Percentiles rank a stretch among this genome's conserved stretches.
Evolutionary conservation across 2,888 invertebrate genomes (phyloP).

Genomic region (Mimumesa dahlbomi): DNA sequence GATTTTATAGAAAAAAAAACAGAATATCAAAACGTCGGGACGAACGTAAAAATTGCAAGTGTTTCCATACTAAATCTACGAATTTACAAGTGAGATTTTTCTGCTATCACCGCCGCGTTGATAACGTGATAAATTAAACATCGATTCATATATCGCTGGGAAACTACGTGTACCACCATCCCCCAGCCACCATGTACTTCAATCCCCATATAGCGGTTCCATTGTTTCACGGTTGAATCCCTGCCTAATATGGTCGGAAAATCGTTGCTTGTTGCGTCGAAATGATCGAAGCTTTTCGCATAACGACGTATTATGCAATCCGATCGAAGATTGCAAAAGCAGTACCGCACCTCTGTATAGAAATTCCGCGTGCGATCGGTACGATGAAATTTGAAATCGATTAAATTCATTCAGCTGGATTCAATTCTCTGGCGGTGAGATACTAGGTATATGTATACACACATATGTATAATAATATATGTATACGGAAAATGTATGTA

Average conservation of each 20-base stretch:
- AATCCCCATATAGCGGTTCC: slow-evolving; percentile 24
- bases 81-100: too few species aligned
- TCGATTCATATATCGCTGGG: slow-evolving; percentile 1
- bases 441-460: neutral
- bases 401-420: neutral
- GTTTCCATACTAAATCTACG: too few species aligned
- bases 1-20: too few species aligned
- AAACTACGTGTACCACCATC: neutral
- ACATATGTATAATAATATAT: too few species aligned
- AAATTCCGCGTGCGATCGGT: neutral
- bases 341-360: slow-evolving; percentile 8
- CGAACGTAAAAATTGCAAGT: too few species aligned
- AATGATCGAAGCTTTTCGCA: slow-evolving; percentile 10
- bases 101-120: too few species aligned
- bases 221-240: slow-evolving; percentile 39
- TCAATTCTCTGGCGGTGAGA: too few species aligned
- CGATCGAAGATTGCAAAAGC: slow-evolving; percentile 9
- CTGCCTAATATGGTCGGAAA: slow-evolving; percentile 31
- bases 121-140: too few species aligned
- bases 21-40: too few species aligned
- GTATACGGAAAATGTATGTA: too few species aligned
- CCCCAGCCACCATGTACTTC: neutral
- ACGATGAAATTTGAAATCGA: neutral
- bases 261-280: slow-evolving; percentile 14
- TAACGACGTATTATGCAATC: slow-evolving; percentile 34